A percentile compares a stretch with the other conserved stretches of the same genome.
phyloP scores from a whole-genome alignment of 2,888 invertebrate genomes.

The Lymantria monacha region DNA sequence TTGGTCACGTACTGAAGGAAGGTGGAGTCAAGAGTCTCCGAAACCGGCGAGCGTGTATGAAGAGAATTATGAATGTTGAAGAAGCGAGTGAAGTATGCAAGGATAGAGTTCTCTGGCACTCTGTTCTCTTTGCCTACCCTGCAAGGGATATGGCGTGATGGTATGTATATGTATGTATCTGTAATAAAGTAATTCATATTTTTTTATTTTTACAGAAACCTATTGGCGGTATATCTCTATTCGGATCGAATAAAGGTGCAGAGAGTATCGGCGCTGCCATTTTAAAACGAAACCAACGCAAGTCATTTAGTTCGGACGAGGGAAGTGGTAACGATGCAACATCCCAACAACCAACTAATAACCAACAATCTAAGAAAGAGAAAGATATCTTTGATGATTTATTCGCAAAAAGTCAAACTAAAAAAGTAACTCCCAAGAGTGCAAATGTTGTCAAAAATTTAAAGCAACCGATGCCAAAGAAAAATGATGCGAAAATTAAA shows the following conservation, averaged over 20 bases:
- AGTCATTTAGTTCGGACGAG: conserved; percentile 53
- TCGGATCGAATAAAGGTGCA: conserved; percentile 68
- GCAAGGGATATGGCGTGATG: too few species aligned
- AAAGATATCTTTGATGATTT: conserved; percentile 64
- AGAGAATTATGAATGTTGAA: too few species aligned
- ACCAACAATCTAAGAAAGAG: conserved; percentile 30
- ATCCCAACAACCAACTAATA: conserved; percentile 11
- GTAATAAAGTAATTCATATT: too few species aligned
- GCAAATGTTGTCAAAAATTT: conserved; percentile 13
- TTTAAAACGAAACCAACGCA: conserved; percentile 56
- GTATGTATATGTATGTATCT: too few species aligned
- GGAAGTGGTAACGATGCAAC: conserved; percentile 37
- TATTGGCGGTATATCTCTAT: conserved; percentile 82
- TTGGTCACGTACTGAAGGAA: too few species aligned
- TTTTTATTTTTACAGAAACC: conserved; percentile 75
- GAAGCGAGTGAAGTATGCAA: too few species aligned
- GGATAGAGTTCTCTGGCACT: too few species aligned
- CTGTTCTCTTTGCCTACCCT: too few species aligned
- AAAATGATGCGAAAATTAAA: conserved; percentile 16
- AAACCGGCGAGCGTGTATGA: too few species aligned
- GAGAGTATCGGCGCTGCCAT: conserved; percentile 71
- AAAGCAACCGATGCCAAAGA: conserved; percentile 20
- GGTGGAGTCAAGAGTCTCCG: too few species aligned
- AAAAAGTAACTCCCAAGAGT: conserved; percentile 9
- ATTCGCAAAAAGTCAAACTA: conserved; percentile 52